Conservation (phyloP, 2,888 invertebrate species). For the Metalampra italica region DNA sequence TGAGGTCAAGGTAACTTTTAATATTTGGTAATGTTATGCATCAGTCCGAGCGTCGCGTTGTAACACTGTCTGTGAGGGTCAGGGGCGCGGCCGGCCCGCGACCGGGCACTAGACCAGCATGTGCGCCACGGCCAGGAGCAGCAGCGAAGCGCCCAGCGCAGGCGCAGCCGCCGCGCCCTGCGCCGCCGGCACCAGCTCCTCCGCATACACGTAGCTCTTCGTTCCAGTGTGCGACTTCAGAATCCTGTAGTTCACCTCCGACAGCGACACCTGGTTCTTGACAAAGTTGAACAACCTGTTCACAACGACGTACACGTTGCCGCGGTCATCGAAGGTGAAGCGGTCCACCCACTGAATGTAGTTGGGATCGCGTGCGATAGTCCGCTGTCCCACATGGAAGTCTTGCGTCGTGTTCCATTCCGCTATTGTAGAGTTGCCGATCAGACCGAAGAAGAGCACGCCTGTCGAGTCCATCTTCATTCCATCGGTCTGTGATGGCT, state of each 20-base stretch:
- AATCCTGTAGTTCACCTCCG: slow-evolving; percentile 83
- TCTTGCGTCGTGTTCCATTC: slow-evolving; percentile 82
- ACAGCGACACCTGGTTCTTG: slow-evolving; percentile 76
- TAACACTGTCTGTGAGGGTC: slow-evolving; percentile 42
- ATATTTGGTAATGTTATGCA: slow-evolving; percentile 73
- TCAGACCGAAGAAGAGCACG: slow-evolving; percentile 82
- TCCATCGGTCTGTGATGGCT: slow-evolving; percentile 84
- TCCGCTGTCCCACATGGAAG: slow-evolving; percentile 79
- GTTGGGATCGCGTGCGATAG: slow-evolving; percentile 82
- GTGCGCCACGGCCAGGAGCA: slow-evolving; percentile 52
- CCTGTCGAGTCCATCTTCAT: slow-evolving; percentile 87
- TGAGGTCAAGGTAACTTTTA: slow-evolving; percentile 70
- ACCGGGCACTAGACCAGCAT: slow-evolving; percentile 56
- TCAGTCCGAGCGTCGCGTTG: slow-evolving; percentile 51
- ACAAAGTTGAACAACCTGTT: slow-evolving; percentile 84
- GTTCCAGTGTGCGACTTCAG: slow-evolving; percentile 79
- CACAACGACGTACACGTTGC: slow-evolving; percentile 82
- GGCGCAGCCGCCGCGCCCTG: slow-evolving; percentile 44
- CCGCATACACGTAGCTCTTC: slow-evolving; percentile 81
- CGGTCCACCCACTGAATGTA: slow-evolving; percentile 87
- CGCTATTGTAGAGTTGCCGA: slow-evolving; percentile 83
- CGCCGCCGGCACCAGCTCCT: slow-evolving; percentile 38
- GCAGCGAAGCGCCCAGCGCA: slow-evolving; percentile 44
- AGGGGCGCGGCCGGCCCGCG: slow-evolving; percentile 28
- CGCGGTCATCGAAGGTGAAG: slow-evolving; percentile 82